Percentiles rank a stretch among this genome's conserved stretches.
Evolutionary conservation across 1,140 invertebrate genomes (phyloP).

Genomic region (Mactra quadrangularis): DNA sequence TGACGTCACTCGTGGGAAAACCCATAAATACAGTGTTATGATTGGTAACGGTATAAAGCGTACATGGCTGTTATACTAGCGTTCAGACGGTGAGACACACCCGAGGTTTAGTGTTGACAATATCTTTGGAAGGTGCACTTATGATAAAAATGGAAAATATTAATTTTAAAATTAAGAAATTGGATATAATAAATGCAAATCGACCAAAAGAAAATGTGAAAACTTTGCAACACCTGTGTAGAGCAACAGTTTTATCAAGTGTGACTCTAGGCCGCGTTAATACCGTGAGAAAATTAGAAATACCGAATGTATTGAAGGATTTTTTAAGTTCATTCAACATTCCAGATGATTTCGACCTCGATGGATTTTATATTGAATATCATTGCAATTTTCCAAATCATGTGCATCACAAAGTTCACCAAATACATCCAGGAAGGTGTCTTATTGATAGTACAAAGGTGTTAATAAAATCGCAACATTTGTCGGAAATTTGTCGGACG

Average conservation of each 20-base stretch:
- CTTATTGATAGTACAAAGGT: conserved; percentile 69
- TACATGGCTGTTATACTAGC: conserved; percentile 41
- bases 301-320: conserved; percentile 68
- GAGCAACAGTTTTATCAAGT: conserved; percentile 63
- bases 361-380: conserved; percentile 69
- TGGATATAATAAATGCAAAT: conserved; percentile 16
- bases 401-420: conserved; percentile 72
- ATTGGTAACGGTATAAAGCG: conserved; percentile 42
- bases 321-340: conserved; percentile 69
- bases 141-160: conserved; percentile 20
- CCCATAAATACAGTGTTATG: conserved; percentile 39
- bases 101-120: conserved; percentile 47
- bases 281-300: conserved; percentile 64
- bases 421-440: conserved; percentile 71
- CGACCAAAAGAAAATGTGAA: conserved; percentile 43
- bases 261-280: conserved; percentile 65
- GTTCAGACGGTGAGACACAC: conserved; percentile 43
- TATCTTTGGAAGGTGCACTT: conserved; percentile 30
- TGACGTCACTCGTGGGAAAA: conserved; percentile 59
- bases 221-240: conserved; percentile 69
- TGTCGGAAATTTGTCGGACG: conserved; percentile 54
- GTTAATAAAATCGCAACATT: conserved; percentile 68
- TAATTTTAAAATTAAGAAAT: conserved; percentile 29
- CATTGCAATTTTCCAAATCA: conserved; percentile 76
- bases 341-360: conserved; percentile 69